Conservation (phyloP, 2,797 vertebrate genomes). For the Peromyscus aztecus region DNA sequence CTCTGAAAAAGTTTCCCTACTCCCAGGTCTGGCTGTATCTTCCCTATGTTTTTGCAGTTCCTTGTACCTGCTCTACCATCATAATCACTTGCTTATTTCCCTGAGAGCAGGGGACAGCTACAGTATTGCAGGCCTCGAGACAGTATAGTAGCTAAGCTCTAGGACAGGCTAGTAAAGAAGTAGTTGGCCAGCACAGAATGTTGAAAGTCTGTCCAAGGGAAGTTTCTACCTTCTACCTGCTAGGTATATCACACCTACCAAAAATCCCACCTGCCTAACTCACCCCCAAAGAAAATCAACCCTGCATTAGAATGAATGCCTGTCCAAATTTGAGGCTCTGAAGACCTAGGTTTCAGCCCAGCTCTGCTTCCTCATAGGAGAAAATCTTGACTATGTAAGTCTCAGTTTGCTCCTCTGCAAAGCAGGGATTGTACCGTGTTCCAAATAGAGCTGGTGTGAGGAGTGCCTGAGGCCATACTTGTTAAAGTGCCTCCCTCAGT, state of each 20-base stretch:
- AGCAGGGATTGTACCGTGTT: rapidly evolving
- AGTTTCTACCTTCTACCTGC: background rate
- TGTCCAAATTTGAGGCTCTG: background rate
- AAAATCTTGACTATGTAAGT: background rate
- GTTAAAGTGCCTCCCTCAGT: background rate
- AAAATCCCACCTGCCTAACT: background rate
- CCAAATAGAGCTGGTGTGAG: background rate
- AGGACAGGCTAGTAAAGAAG: background rate
- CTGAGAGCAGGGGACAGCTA: background rate
- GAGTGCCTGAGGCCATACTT: rapidly evolving
- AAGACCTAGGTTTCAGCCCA: background rate
- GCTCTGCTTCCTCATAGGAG: background rate
- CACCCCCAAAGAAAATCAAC: background rate
- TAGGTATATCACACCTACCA: rapidly evolving
- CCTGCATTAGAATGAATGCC: too few species aligned
- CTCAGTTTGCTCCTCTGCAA: background rate
- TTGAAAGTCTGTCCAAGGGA: background rate
- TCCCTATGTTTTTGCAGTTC: background rate
- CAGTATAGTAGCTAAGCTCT: background rate
- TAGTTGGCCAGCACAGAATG: background rate
- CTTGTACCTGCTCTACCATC: background rate
- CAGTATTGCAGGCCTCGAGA: background rate
- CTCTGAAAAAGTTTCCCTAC: background rate
- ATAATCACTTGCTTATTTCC: background rate
- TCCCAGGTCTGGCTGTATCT: background rate